phyloP scores from a whole-genome alignment of 2,888 invertebrate species.

The Papilio protenor region DNA sequence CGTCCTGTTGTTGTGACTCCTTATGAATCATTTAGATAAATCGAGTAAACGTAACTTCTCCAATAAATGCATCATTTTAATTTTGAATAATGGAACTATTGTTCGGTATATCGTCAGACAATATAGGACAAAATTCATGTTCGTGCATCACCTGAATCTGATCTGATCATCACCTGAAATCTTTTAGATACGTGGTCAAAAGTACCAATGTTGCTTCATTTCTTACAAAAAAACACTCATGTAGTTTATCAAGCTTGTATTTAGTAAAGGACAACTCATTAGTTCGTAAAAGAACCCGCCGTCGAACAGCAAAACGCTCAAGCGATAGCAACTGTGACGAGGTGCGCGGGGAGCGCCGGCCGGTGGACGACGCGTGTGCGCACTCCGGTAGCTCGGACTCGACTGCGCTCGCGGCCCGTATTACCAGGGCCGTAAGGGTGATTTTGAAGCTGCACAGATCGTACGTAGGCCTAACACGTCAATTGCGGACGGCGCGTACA shows the following conservation, averaged over 20 bases:
- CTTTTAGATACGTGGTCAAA: not conserved
- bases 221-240: not conserved
- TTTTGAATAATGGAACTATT: not conserved
- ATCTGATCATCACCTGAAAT: too few relatives aligned
- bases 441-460: constrained; percentile 53
- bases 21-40: not conserved
- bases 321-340: not conserved
- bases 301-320: not conserved
- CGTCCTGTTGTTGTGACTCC: constrained; percentile 23
- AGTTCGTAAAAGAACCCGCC: constrained; percentile 23
- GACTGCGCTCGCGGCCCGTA: constrained; percentile 53
- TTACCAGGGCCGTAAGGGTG: constrained; percentile 40
- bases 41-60: not conserved
- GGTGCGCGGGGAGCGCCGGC: constrained; percentile 58
- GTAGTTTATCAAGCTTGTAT: constrained; percentile 8
- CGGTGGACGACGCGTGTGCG: constrained; percentile 75
- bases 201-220: not conserved
- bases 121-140: not conserved
- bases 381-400: constrained; percentile 58
- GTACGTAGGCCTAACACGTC: constrained; percentile 81
- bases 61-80: not conserved
- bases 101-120: not conserved
- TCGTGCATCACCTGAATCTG: too few relatives aligned
- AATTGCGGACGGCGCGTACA: constrained; percentile 80
- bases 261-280: constrained; percentile 31